Evolutionary conservation across 1,140 invertebrate genomes (phyloP), one percentile per base, ranked within the genome.

Genomic region (Dufourea novaeangliae): DNA sequence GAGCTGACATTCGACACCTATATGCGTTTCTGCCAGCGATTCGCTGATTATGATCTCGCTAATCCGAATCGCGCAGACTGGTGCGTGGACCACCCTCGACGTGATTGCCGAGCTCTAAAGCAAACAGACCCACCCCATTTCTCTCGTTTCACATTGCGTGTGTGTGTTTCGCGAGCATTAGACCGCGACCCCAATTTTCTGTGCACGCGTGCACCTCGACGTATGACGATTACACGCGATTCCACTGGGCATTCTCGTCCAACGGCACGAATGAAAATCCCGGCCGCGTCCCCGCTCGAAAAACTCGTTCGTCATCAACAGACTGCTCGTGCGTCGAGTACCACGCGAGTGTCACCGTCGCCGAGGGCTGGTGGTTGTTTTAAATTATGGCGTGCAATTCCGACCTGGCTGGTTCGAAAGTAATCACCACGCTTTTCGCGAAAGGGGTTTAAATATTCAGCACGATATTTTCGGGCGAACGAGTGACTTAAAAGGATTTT

Each of bases 1-100:
- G 87, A 90, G 79, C 82, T 86, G 90, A 91, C 88, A 91, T 91
- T 91, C 88, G 90, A 91, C 90, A 91, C 90, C 88, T 91, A 57
- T 39, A 39, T 17, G 74, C 52, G 57, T 78, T 73, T 79, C 66
- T 46, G 68, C 71, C 80, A 81, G 39, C 83, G 85, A 91, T 91
- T 87, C 88, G 84, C 84, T 90, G 90, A 91, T 91, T 91, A 91
- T 90, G 88, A 91, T 91, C 89, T 90, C 75, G 84, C 87, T 91
- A 91, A 91, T 91, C 89, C 84, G 34, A 78, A 66, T 84, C 83
- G 66, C 83, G 66, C 56, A 62, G 74, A 66, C 75, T 68, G 77
- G 66, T n/a, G 76, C 80, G 64, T 80, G 83, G 86, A 85, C 86
- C 86, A 89, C 83, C 87, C 84, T 80, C 69, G 88, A 73, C 83